Conservation (phyloP, 2,888 invertebrate genomes). For the Clusia tigrina region DNA sequence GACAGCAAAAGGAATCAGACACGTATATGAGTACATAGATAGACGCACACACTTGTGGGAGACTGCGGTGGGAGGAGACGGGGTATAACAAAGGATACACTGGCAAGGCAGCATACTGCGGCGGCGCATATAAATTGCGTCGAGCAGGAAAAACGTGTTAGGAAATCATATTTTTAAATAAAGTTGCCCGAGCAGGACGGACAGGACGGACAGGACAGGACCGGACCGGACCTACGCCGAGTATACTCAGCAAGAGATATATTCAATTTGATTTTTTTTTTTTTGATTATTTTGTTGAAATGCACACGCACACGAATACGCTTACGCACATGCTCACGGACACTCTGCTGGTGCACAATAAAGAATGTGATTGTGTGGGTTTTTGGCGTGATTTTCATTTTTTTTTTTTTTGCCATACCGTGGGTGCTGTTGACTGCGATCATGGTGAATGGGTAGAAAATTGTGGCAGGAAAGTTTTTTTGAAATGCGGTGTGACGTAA, state of each 20-base stretch:
- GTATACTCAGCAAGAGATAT: no score
- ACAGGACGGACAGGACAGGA: background rate
- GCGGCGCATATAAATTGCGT: conserved; percentile 10
- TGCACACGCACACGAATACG: conserved; percentile 7
- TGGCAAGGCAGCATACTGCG: background rate
- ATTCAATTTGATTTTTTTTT: background rate
- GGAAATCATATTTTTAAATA: conserved; percentile 25
- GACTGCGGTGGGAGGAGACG: background rate
- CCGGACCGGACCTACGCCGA: no score
- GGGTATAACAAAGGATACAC: background rate
- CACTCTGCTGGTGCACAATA: no score
- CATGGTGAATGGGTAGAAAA: background rate
- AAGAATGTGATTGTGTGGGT: no score
- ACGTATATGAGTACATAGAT: background rate
- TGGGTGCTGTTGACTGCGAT: background rate
- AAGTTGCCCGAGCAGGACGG: background rate
- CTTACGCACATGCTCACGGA: conserved; percentile 2
- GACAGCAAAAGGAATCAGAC: no score
- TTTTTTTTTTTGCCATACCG: background rate
- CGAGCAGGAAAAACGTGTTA: conserved; percentile 30
- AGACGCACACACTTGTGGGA: background rate
- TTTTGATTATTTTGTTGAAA: conserved; percentile 10
- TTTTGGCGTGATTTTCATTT: background rate
- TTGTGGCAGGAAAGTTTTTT: background rate
- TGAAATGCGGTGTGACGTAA: background rate